These are phyloP conservation scores for Cryptophagus acutangulus DNA, from an alignment of 2,888 invertebrate species.

Conservation along the genomic window DNA sequence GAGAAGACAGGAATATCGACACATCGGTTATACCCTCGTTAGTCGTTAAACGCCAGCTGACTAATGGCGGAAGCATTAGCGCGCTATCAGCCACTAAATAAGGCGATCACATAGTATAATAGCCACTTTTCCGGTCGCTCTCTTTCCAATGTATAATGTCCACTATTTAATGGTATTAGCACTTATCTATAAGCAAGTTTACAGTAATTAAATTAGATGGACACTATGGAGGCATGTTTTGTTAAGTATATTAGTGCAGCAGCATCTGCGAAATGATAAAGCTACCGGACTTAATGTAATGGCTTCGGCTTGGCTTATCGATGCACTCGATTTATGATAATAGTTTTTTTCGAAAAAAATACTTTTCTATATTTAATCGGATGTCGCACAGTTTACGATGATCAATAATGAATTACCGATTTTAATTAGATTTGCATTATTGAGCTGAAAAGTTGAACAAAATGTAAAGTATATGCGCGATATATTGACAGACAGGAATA, in stretches of 20 bases:
- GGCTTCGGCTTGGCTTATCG: too few species aligned
- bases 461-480: too few species aligned
- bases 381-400: too few species aligned
- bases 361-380: too few species aligned
- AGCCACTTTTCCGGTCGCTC: conserved; percentile 44
- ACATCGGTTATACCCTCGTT: conserved; percentile 46
- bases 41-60: conserved; percentile 49
- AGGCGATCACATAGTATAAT: conserved; percentile 45
- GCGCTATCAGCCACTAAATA: conserved; percentile 47
- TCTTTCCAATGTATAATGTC: conserved; percentile 37
- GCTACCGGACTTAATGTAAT: too few species aligned
- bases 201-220: conserved; percentile 40
- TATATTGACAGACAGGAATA: too few species aligned
- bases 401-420: too few species aligned
- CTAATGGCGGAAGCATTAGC: conserved; percentile 49
- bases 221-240: conserved; percentile 26
- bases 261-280: conserved; percentile 40
- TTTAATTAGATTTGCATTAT: too few species aligned
- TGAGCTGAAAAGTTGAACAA: too few species aligned
- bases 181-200: conserved; percentile 29
- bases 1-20: conserved; percentile 40
- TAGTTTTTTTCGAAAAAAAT: too few species aligned
- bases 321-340: too few species aligned
- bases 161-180: conserved; percentile 37
- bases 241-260: conserved; percentile 4